phyloP scores from a whole-genome alignment of 2,888 invertebrate genomes.

The Ectobius pallidus region DNA sequence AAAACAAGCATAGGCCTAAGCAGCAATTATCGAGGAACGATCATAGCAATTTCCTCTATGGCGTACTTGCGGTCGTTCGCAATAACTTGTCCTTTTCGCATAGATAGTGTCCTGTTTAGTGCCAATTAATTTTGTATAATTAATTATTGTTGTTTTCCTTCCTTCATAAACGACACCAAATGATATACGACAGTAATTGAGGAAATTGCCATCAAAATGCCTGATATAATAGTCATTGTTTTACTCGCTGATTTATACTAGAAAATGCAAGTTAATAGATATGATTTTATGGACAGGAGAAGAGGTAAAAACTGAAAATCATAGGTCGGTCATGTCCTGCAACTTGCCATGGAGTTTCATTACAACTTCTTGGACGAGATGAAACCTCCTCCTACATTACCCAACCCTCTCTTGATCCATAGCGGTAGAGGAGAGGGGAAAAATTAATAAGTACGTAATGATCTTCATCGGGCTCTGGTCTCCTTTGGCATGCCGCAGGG shows the following conservation, averaged over 20 bases:
- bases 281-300: too few species aligned
- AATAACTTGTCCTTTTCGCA: background rate
- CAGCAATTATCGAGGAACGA: too few species aligned
- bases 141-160: background rate
- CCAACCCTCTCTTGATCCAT: background rate
- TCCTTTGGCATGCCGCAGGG: background rate
- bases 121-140: background rate
- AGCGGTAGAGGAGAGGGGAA: background rate
- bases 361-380: background rate
- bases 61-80: too few species aligned
- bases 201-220: background rate
- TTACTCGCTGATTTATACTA: background rate
- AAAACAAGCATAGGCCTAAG: too few species aligned
- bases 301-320: background rate
- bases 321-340: background rate
- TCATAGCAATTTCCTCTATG: too few species aligned
- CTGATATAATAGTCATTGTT: background rate
- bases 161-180: background rate
- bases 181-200: background rate
- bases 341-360: background rate
- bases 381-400: background rate
- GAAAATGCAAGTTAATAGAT: background rate
- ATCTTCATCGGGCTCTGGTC: background rate
- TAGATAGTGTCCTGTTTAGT: background rate
- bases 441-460: background rate